Evolutionary conservation across 2,113 vertebrate species (phyloP).

Genomic region (Phaethon lepturus): DNA sequence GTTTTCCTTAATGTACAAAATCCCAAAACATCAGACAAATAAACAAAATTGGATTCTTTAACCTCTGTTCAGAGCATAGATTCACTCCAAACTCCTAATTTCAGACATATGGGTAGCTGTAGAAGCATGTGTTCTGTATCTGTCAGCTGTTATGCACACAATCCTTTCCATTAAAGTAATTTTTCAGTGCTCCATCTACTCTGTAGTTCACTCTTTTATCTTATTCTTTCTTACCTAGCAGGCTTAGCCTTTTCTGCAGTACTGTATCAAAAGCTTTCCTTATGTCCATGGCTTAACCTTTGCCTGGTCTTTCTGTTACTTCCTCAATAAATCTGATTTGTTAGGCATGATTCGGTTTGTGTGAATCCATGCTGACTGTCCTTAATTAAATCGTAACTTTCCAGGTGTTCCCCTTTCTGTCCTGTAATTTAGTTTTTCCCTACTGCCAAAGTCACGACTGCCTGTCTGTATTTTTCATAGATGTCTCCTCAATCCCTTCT

Average conservation of each 20-base stretch:
- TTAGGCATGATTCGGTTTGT: constrained; percentile 63
- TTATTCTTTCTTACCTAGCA: neutral
- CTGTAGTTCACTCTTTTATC: neutral
- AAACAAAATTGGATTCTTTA: neutral
- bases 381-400: constrained; percentile 72
- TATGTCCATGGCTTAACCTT: constrained; percentile 60
- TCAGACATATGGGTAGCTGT: neutral
- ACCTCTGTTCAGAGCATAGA: neutral
- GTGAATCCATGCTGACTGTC: constrained; percentile 54
- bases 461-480: constrained; percentile 43
- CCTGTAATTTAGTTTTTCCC: constrained; percentile 45
- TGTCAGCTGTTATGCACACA: neutral
- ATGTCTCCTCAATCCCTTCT: constrained; percentile 38
- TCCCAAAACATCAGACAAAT: neutral
- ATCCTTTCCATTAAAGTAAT: neutral
- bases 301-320: constrained; percentile 58
- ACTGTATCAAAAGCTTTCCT: constrained; percentile 68
- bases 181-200: neutral
- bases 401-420: constrained; percentile 58
- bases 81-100: neutral
- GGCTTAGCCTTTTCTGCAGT: neutral
- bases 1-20: neutral
- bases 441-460: constrained; percentile 15
- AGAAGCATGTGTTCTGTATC: neutral
- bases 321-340: constrained; percentile 74